Evolutionary conservation across 53 echinoderm and acorn worm genomes (phyloP).

Genomic region (Actinopyga echinites): DNA sequence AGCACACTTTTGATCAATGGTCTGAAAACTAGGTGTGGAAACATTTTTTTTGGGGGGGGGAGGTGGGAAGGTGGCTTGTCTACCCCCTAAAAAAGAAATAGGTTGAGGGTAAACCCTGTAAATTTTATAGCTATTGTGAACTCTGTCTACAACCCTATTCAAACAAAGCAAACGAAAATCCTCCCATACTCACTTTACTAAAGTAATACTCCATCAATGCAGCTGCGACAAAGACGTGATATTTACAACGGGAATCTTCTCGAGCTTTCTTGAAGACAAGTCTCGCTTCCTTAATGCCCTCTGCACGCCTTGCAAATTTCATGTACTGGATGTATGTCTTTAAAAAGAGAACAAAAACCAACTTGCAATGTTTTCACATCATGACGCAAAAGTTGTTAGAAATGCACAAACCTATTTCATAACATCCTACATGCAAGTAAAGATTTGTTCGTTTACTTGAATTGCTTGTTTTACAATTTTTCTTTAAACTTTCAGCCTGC

Average conservation of each 20-base stretch:
- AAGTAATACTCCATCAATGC: constrained; percentile 99
- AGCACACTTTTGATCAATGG: too few species aligned
- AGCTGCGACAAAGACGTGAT: constrained; percentile 90
- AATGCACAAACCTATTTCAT: too few species aligned
- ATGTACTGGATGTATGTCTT: constrained; percentile 92
- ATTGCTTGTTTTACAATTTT: too few species aligned
- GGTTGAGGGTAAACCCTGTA: too few species aligned
- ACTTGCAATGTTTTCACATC: neutral
- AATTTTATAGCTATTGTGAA: too few species aligned
- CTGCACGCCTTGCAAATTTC: constrained; percentile 90
- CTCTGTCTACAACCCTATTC: too few species aligned
- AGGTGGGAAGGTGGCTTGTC: neutral
- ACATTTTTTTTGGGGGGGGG: neutral
- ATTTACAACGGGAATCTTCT: constrained; percentile 75
- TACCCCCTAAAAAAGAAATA: too few species aligned
- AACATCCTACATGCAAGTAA: too few species aligned
- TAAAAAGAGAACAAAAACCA: neutral
- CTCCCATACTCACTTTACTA: constrained; percentile 85
- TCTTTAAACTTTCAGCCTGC: too few species aligned
- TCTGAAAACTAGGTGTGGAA: neutral
- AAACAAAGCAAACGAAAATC: too few species aligned
- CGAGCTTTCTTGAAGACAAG: constrained; percentile 92
- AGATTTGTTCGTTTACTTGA: too few species aligned
- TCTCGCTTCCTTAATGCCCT: constrained; percentile 87
- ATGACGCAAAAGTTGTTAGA: too few species aligned